These are phyloP conservation scores for Coenonympha arcania DNA, from an alignment of 2,888 invertebrate genomes.

Conservation along the genomic window DNA sequence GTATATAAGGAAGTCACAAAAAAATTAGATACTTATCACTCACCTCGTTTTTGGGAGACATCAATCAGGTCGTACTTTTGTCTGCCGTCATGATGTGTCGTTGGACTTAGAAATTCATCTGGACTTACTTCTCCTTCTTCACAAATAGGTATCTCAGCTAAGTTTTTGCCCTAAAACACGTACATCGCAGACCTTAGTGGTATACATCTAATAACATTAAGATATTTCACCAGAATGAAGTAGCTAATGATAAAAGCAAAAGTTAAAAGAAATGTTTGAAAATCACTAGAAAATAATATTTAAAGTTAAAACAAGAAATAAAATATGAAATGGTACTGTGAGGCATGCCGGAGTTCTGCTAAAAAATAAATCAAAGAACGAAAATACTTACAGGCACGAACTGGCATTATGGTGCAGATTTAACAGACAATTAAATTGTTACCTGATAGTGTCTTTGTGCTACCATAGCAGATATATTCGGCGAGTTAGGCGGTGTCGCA, in stretches of 20 bases:
- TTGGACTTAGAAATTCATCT: conserved; percentile 74
- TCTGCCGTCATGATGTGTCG: conserved; percentile 52
- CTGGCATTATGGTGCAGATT: conserved; percentile 53
- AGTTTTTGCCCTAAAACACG: conserved; percentile 65
- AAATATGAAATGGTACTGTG: conserved; percentile 1
- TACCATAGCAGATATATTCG: conserved; percentile 79
- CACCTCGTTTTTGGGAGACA: conserved; percentile 77
- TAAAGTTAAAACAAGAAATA: neutral
- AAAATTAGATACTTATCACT: conserved; percentile 36
- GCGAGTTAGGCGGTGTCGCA: conserved; percentile 82
- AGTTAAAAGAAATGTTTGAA: conserved; percentile 8
- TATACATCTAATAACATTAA: neutral
- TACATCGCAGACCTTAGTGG: neutral
- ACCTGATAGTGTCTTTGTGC: conserved; percentile 76
- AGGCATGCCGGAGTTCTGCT: conserved; percentile 6
- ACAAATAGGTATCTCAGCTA: conserved; percentile 77
- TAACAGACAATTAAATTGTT: conserved; percentile 43
- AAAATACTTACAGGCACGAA: conserved; percentile 69
- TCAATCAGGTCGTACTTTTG: conserved; percentile 67
- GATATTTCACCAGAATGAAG: conserved; percentile 15
- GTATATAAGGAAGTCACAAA: neutral
- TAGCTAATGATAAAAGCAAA: conserved; percentile 25
- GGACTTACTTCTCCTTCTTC: conserved; percentile 77
- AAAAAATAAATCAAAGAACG: conserved; percentile 38
- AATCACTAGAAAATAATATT: neutral